Evolutionary conservation across 2,797 vertebrate species (phyloP).

Genomic region (Gallinago nigripennis): DNA sequence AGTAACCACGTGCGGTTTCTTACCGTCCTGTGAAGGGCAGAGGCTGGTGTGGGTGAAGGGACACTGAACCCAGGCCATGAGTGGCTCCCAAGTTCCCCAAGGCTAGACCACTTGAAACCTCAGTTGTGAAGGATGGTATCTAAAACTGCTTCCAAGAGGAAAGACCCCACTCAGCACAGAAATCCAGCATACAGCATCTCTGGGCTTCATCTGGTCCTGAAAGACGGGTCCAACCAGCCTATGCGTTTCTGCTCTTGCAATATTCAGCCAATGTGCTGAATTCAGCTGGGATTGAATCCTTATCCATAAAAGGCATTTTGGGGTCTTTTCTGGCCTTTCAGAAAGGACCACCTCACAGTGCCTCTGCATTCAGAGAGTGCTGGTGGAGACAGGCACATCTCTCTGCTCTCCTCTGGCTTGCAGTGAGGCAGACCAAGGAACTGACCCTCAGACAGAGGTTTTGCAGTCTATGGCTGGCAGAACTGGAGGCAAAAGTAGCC

Average conservation of each 20-base stretch:
- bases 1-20: neutral
- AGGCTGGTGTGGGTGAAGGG: neutral
- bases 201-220: neutral
- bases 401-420: neutral
- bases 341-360: neutral
- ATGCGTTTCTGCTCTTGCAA: neutral
- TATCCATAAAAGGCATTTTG: neutral
- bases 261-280: neutral
- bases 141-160: neutral
- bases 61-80: neutral
- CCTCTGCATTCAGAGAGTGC: neutral
- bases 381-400: neutral
- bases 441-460: neutral
- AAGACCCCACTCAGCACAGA: neutral
- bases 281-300: neutral
- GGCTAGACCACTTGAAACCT: neutral
- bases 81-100: neutral
- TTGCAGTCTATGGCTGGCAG: neutral
- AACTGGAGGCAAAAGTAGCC: neutral
- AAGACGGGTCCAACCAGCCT: neutral
- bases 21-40: accelerated
- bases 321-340: neutral
- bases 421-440: neutral
- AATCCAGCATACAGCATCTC: neutral
- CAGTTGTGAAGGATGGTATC: neutral